Conservation (phyloP, 2,797 vertebrate species). For the Spinibarbus caldwelli region DNA sequence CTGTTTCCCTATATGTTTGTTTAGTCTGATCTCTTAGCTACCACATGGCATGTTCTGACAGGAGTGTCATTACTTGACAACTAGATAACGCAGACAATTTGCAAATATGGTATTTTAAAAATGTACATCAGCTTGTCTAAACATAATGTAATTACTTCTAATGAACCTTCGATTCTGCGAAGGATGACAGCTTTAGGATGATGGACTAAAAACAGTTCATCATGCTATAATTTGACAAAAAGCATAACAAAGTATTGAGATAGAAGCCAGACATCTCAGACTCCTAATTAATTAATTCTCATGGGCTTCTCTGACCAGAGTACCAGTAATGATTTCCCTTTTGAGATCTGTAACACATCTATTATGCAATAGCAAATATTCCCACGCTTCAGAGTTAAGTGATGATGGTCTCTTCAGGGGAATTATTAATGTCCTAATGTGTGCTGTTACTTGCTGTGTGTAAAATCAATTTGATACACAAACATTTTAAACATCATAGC, state of each 20-base stretch:
- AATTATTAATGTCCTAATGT: constrained; percentile 15
- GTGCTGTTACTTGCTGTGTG: constrained; percentile 1
- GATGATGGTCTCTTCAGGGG: not conserved
- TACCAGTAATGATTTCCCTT: constrained; percentile 20
- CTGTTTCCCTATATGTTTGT: constrained; percentile 62
- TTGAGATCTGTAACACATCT: constrained; percentile 5
- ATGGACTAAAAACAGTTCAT: not conserved
- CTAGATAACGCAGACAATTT: constrained; percentile 44
- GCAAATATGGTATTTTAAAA: not conserved
- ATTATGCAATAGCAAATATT: constrained; percentile 4
- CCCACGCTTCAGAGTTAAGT: constrained; percentile 11
- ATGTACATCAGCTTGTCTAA: not conserved
- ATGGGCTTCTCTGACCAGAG: not conserved
- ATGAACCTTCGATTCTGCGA: not conserved
- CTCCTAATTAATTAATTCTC: not conserved
- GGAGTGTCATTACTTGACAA: constrained; percentile 62
- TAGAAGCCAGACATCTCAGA: constrained; percentile 7
- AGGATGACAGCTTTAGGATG: not conserved
- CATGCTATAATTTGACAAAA: not conserved
- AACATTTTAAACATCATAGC: not conserved
- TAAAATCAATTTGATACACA: not conserved
- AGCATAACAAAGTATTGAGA: constrained; percentile 8
- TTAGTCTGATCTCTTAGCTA: constrained; percentile 74
- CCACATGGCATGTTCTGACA: constrained; percentile 57
- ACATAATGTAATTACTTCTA: not conserved